A percentile compares a stretch with the other conserved stretches of the same genome.
These are phyloP conservation scores for Cyclina sinensis DNA, from an alignment of 1,140 invertebrate genomes.

Conservation along the genomic window DNA sequence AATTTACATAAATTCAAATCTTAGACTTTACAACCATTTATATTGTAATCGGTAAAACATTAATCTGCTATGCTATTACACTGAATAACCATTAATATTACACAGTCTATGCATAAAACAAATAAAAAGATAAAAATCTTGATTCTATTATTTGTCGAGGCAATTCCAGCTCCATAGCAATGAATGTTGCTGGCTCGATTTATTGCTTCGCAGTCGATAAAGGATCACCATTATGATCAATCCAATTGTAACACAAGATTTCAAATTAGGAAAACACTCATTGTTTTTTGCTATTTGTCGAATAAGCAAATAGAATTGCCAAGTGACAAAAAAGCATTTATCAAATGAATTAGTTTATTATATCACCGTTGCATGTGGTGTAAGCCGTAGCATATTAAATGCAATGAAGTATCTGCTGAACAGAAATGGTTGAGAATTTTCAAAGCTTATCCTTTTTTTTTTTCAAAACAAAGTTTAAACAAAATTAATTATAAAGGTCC, in stretches of 20 bases:
- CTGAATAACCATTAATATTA: constrained; percentile 24
- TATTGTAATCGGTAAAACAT: constrained; percentile 10
- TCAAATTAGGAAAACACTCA: not conserved
- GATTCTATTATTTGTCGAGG: not conserved
- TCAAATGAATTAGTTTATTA: too few species aligned
- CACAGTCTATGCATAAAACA: not conserved
- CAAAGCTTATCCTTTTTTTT: too few species aligned
- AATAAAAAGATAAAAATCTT: constrained; percentile 15
- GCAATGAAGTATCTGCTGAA: too few species aligned
- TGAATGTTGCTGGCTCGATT: not conserved
- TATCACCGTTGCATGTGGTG: too few species aligned
- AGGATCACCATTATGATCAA: not conserved
- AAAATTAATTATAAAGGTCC: too few species aligned
- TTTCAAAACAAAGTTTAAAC: too few species aligned
- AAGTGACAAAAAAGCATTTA: too few species aligned
- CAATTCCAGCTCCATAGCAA: constrained; percentile 1
- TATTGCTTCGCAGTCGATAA: constrained; percentile 9
- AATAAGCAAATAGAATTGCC: too few species aligned
- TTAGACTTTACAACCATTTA: not conserved
- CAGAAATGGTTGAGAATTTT: too few species aligned
- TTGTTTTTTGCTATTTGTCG: not conserved
- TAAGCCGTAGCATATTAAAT: too few species aligned
- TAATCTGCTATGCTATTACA: not conserved
- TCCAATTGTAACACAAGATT: not conserved
- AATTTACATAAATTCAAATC: constrained; percentile 1